Evolutionary conservation across 2,888 invertebrate genomes (phyloP), one percentile per base, ranked within the genome.

Genomic region (Lycophotia porphyrea): DNA sequence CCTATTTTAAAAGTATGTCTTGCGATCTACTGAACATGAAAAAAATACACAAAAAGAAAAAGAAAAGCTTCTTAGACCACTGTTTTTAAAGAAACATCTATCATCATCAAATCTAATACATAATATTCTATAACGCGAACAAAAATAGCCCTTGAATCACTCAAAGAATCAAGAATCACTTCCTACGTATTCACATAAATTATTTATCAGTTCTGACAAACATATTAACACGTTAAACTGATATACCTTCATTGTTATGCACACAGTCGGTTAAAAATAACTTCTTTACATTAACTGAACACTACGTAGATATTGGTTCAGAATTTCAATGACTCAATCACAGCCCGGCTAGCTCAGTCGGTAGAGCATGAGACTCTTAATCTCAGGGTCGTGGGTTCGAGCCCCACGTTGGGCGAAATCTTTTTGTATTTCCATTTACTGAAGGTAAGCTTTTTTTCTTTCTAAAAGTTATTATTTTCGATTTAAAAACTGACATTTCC

Each of bases 341-440:
- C 84, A 88, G 95, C 95, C 95, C 95, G 95, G 95, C 95, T 95
- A 95, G 95, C 95, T 95, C 95, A 95, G 95, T 95, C 95, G 95
- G 95, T 95, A 95, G 95, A 95, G 95, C 95, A 95, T 96, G 96
- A 96, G 96, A 97, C 96, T 96, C 96, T 97, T 97, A 97, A 96
- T 96, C 96, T 96, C 96, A 97, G 96, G 96, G 96, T 96, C 96
- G 96, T 96, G 96, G 96, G 96, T 96, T 96, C 96, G 96, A 96
- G 96, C 96, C 96, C 96, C 96, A 96, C 96, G 96, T 96, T 96
- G 96, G 96, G 96, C 96, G 96, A 72, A 81, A 73, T 75, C 73
- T 88, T 92, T 93, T 93, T 92, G 91, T 13, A 4, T 2, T 44
- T 52, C 2, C 44, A 24, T 60, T 49, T n/a, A 0, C 1, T 0